Evolutionary conservation across 1,140 invertebrate genomes (phyloP), one percentile per base, ranked within the genome.

Genomic region (Adoxophyes honmai): DNA sequence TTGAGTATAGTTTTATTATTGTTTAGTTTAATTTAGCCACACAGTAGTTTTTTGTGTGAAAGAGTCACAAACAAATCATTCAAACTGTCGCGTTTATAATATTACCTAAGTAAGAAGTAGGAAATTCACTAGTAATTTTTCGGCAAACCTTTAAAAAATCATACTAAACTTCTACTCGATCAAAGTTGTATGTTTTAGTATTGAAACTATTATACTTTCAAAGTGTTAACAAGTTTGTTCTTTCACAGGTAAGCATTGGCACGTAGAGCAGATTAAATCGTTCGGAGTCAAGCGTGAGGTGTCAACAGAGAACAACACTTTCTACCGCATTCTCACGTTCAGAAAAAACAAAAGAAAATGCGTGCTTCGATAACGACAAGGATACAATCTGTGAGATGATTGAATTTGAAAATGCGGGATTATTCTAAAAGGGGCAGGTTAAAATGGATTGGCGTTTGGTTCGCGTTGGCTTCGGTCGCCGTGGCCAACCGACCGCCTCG

Each of bases 401-500:
- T 13, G 44, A 70, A 39, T 44, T 87, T 83, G 82, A 70, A 60
- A 58, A 66, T 62, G 62, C 65, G 62, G 59, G 51, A 68, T 55
- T 60, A 61, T 42, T 71, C 57, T 57, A 59, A 57, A 72, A 70
- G 62, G 42, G 81, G 79, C 34, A 73, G 86, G 57, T 85, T 86
- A 81, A 84, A 86, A 75, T 57, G 62, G 34, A 34, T 57, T 57
- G 35, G n/a, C 10, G 14, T 28, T 16, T 70, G 21, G 36, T 42
- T 81, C 33, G 16, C 73, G 5, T 55, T 59, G n/a, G 54, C 62
- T 13, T 39, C 74, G 10, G 33, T 55, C 16, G 72, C 78, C 1
- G 70, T 79, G n/a, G 88, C 89, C 35, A 96, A 97, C 90, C 92
- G 92, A 67, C 95, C 96, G 18, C 95, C 96, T 0, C 90, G 94